A percentile compares a stretch with the other conserved stretches of the same genome.
Evolutionary conservation across 2,888 invertebrate species (phyloP).

Genomic region (Digitonthophagus gazella): DNA sequence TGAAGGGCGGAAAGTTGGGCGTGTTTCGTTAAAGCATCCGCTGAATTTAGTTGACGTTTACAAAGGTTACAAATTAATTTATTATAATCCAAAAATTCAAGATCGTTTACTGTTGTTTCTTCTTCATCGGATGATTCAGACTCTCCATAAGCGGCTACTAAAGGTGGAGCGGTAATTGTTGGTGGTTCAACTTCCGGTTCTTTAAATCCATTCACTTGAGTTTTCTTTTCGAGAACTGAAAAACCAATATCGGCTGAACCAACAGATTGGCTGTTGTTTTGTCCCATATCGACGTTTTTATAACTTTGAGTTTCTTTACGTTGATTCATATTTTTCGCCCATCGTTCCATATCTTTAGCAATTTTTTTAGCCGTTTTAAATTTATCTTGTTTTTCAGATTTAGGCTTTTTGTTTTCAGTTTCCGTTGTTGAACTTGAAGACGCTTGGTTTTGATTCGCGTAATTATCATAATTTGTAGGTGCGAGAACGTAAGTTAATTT

Average conservation of each 20-base stretch:
- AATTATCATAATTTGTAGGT: conserved; percentile 42
- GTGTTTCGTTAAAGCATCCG: conserved; percentile 87
- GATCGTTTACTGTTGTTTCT: conserved; percentile 60
- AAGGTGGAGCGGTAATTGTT: conserved; percentile 47
- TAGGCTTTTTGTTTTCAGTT: conserved; percentile 59
- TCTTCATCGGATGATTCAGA: conserved; percentile 61
- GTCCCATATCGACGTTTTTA: conserved; percentile 30
- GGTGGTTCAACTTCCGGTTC: conserved; percentile 46
- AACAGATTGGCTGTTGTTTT: conserved; percentile 49
- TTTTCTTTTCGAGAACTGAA: conserved; percentile 82
- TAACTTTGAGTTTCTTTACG: conserved; percentile 72
- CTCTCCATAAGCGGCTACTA: conserved; percentile 78
- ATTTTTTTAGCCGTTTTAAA: conserved; percentile 97
- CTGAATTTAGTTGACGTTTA: conserved; percentile 89
- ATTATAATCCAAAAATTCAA: conserved; percentile 80
- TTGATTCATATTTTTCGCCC: conserved; percentile 97
- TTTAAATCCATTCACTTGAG: conserved; percentile 36
- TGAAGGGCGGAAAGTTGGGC: conserved; percentile 92
- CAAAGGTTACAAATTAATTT: conserved; percentile 93
- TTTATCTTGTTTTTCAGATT: conserved; percentile 82
- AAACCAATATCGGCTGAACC: conserved; percentile 93
- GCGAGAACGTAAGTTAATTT: conserved; percentile 63
- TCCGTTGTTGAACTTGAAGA: conserved; percentile 29
- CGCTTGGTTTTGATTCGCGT: conserved; percentile 38
- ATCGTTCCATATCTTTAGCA: conserved; percentile 91